A percentile compares a stretch with the other conserved stretches of the same genome.
Conservation (phyloP, 2,113 vertebrate species). For the Phalacrocorax pelagicus region DNA sequence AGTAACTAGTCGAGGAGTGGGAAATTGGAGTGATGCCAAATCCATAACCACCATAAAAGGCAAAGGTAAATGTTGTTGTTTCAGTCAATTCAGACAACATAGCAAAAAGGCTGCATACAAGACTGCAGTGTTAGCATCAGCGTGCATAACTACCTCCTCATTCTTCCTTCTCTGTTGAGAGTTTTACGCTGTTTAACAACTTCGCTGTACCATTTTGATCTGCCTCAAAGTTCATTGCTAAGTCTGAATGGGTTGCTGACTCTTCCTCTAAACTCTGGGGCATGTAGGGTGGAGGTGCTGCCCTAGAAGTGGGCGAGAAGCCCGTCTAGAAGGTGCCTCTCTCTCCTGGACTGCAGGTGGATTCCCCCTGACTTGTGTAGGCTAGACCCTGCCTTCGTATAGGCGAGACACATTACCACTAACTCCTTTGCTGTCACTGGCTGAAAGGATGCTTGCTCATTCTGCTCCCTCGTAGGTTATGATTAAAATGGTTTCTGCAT, state of each 20-base stretch:
- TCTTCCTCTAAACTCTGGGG: neutral
- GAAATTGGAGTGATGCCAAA: constrained; percentile 92
- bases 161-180: neutral
- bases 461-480: neutral
- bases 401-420: neutral
- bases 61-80: constrained; percentile 63
- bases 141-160: neutral
- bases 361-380: neutral
- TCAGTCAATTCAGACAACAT: neutral
- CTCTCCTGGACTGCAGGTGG: neutral
- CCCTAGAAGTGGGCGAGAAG: neutral
- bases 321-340: neutral
- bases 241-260: neutral
- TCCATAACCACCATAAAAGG: constrained; percentile 89
- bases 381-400: neutral
- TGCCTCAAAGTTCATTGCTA: neutral
- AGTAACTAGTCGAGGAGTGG: constrained; percentile 90
- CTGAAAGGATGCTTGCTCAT: neutral
- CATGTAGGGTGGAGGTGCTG: neutral
- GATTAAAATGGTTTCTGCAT: neutral
- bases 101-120: neutral
- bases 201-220: neutral
- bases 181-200: neutral
- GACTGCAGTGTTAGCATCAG: neutral
- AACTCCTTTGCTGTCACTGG: neutral